A percentile compares a stretch with the other conserved stretches of the same genome.
Conservation (phyloP, 1,140 invertebrate genomes). For the Bombus polaris region DNA sequence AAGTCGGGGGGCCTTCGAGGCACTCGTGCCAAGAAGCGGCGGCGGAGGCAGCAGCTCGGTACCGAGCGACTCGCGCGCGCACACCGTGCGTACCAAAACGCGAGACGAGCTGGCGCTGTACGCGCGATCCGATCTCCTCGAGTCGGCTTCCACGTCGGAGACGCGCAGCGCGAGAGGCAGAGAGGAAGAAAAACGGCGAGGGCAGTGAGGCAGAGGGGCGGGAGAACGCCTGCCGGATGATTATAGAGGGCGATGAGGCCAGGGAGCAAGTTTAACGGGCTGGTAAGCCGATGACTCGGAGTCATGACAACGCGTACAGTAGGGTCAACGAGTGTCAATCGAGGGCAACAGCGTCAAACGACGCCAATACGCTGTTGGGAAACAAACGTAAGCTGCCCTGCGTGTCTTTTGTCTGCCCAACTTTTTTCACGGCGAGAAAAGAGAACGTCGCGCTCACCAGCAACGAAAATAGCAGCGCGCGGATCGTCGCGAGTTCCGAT, state of each 20-base stretch:
- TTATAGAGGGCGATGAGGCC: constrained; percentile 74
- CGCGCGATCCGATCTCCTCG: constrained; percentile 9
- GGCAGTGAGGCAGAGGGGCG: neutral
- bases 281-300: constrained; percentile 80
- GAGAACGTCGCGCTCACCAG: constrained; percentile 1
- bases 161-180: neutral
- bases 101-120: neutral
- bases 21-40: constrained; percentile 29
- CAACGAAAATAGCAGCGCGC: constrained; percentile 11
- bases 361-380: constrained; percentile 80
- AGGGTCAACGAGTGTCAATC: constrained; percentile 80
- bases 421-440: neutral
- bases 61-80: neutral
- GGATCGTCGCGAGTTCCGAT: neutral
- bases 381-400: constrained; percentile 73
- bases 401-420: constrained; percentile 39
- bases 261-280: constrained; percentile 79
- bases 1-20: neutral
- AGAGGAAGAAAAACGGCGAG: neutral
- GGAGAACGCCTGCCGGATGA: constrained; percentile 55
- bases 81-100: neutral
- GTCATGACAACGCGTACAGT: constrained; percentile 79
- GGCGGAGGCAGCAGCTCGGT: neutral
- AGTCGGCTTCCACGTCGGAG: neutral
- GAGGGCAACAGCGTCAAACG: constrained; percentile 80